Base-by-base conservation (phyloP, 2,797 vertebrate genomes). In the Remorina albescens region DNA sequence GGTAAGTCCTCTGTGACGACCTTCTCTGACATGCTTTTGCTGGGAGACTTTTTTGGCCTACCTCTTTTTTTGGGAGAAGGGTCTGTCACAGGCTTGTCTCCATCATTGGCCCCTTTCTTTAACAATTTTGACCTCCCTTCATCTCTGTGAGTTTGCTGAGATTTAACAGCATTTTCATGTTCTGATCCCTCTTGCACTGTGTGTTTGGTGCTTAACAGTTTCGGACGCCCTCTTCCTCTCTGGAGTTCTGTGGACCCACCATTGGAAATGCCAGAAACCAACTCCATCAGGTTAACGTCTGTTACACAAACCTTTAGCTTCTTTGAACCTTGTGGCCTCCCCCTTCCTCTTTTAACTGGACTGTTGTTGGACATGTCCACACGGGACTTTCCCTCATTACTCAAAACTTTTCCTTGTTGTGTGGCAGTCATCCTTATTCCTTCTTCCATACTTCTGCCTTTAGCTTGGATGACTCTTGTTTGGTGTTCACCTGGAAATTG, bases 41-140 rank as follows among this genome's bases (percentile, higher is more conserved):
- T 76, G 80, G 9, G 6, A 10, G 89, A 80, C 26, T 91, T 89
- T 62, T 69, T 88, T 1, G 92, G 94, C 44, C 92, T 70, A 15
- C 93, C 93, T 73, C 91, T 81, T 80, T 88, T 92, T 66, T 67
- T 87, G 26, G 80, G 78, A 26, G 68, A 30, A 21, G 23, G 53
- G n/a, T 74, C 81, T 41, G 58, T 57, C 4, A 11, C 6, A 7
- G 30, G 2, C 18, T 8, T 8, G n/a, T 54, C 69, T 53, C 68
- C 64, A 26, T 58, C 25, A 23, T 64, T 54, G 65, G 15, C 19
- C 12, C 39, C 30, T 2, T 69, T 69, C 55, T 81, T 75, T 11
- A 83, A 67, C 3, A 61, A 78, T 69, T 86, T 88, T 0, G 80
- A 78, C 12, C 84, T 67, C 6, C 80, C 89, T 53, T 71, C 73